A percentile compares a stretch with the other conserved stretches of the same genome.
Conservation (phyloP, 1,140 invertebrate genomes). For the Drosophila ogumai region DNA sequence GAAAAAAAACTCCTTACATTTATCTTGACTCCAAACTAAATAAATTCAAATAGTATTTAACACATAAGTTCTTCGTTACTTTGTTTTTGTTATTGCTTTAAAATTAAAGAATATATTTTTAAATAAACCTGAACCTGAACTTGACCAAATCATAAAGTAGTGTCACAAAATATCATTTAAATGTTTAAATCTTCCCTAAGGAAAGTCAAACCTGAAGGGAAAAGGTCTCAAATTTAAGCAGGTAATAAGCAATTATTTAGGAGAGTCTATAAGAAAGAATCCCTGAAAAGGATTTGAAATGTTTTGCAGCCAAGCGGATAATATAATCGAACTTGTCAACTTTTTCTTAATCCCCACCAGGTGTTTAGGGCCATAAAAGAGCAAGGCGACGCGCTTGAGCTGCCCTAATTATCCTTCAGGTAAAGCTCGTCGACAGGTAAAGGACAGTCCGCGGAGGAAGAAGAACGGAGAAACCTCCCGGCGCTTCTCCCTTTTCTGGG, state of each 20-base stretch:
- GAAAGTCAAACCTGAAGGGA: background rate
- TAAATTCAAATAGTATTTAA: background rate
- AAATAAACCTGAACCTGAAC: background rate
- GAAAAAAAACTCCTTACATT: background rate
- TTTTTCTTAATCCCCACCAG: constrained; percentile 47
- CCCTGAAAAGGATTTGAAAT: constrained; percentile 1
- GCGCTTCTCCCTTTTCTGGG: background rate
- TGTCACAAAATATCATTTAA: background rate
- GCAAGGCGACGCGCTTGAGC: constrained; percentile 1
- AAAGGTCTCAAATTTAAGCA: background rate
- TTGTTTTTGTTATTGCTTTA: background rate
- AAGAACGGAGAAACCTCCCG: background rate
- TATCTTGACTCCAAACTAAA: background rate
- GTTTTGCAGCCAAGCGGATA: constrained; percentile 9
- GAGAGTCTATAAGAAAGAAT: constrained; percentile 16
- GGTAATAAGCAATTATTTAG: constrained; percentile 3
- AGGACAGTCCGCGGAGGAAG: background rate
- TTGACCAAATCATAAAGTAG: background rate
- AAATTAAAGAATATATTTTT: background rate
- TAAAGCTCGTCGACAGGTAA: constrained; percentile 37
- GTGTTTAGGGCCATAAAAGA: constrained; percentile 35
- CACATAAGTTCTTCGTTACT: background rate
- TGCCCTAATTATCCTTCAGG: constrained; percentile 10
- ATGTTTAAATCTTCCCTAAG: background rate
- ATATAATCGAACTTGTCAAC: constrained; percentile 18